These are phyloP conservation scores for Lineus longissimus DNA, from an alignment of 1,140 invertebrate genomes.

Conservation along the genomic window DNA sequence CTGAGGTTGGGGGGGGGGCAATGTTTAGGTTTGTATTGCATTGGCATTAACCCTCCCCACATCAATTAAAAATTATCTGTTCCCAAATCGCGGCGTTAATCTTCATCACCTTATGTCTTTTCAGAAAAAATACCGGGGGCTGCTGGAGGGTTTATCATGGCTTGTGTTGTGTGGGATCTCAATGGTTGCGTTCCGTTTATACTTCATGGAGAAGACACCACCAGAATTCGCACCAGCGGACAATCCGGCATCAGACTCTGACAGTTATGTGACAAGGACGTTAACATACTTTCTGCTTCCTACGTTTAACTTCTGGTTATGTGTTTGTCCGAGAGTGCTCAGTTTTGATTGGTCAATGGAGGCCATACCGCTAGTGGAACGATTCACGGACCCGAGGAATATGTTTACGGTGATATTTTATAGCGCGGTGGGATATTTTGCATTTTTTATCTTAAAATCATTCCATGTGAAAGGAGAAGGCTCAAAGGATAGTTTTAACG, in stretches of 20 bases:
- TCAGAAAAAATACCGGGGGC: constrained; percentile 60
- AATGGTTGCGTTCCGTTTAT: constrained; percentile 68
- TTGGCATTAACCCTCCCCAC: no score
- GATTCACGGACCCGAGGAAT: constrained; percentile 76
- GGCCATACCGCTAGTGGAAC: constrained; percentile 83
- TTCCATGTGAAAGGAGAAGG: constrained; percentile 1
- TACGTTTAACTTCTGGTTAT: constrained; percentile 82
- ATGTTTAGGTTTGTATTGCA: no score
- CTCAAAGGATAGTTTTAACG: constrained; percentile 19
- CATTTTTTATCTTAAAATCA: constrained; percentile 24
- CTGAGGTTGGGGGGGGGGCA: no score
- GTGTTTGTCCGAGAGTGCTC: constrained; percentile 81
- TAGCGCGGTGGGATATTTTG: constrained; percentile 56
- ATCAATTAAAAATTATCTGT: no score
- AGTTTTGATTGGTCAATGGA: constrained; percentile 99
- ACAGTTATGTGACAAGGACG: constrained; percentile 73
- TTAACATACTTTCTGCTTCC: constrained; percentile 89
- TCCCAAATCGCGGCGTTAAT: no score
- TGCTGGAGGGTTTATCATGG: constrained; percentile 68
- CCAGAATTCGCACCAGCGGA: constrained; percentile 86
- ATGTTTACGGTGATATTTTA: constrained; percentile 74
- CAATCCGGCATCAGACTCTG: constrained; percentile 59
- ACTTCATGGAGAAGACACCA: constrained; percentile 91
- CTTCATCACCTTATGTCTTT: constrained; percentile 27
- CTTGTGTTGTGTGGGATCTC: constrained; percentile 71